Base-by-base conservation (phyloP, 2,113 vertebrate genomes). In the Pedetes capensis region DNA sequence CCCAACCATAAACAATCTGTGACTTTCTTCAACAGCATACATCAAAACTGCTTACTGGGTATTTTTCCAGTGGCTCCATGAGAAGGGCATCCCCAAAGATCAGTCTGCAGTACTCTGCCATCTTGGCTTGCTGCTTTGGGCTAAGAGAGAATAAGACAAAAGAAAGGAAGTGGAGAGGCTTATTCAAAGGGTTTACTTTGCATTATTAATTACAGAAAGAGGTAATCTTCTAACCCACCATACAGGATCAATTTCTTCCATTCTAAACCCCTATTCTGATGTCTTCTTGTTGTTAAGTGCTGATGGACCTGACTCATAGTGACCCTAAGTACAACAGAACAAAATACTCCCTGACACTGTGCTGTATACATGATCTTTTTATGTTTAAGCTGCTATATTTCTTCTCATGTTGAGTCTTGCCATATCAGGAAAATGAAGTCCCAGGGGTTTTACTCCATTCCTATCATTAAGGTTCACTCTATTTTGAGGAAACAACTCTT, bases 81-180 rank as follows among this genome's bases (percentile, higher is more conserved):
- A 99, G 98, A 76, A 99, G 97, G 29, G 99, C 99, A 2, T 99
- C 99, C 96, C 99, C 99, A 97, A 99, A 99, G 99, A 99, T 99
- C 96, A 99, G 99, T 80, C 99, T 98, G 98, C 99, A 99, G 96
- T 99, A 99, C 97, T 99, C 99, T 1, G 99, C 99, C 99, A 99
- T 99, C 98, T 99, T 99, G 55, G 99, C 99, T 97, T 99, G 99
- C 96, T 99, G 99, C 97, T 99, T 99, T 16, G 99, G 99, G 90
- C 99, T 99, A 89, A 82, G 42, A 93, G 47, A 51, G 59, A 92
- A 97, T 3, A 47, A 63, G 16, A 64, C 64, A 92, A 29, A 96
- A 89, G 0, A 80, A 83, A 32, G 34, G 96, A 94, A 79, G 0
- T 44, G 94, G 75, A 75, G 14, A 96, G 71, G 69, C 8, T 79